These are phyloP conservation scores for Lagria hirta DNA, from an alignment of 2,888 invertebrate genomes.

Conservation along the genomic window DNA sequence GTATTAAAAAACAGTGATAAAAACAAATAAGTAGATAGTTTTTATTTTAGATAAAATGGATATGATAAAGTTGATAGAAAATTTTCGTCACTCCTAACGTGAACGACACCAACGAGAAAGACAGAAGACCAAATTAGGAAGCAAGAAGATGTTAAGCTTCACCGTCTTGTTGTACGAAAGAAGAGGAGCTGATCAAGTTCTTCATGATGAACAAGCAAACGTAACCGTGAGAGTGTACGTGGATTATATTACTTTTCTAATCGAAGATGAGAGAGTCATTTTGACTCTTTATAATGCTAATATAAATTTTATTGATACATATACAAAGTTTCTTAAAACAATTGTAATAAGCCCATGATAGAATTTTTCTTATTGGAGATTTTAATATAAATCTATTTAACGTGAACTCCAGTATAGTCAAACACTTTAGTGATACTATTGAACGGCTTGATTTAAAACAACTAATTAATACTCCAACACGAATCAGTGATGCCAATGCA, in stretches of 20 bases:
- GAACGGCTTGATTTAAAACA: too few relatives aligned
- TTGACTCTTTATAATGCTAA: constrained; percentile 13
- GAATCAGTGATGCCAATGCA: too few relatives aligned
- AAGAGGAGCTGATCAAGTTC: constrained; percentile 17
- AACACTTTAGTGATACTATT: too few relatives aligned
- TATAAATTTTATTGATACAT: too few relatives aligned
- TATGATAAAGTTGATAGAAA: constrained; percentile 9
- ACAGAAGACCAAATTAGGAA: constrained; percentile 14
- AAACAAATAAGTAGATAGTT: constrained; percentile 1
- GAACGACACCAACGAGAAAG: constrained; percentile 8
- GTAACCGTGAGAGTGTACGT: constrained; percentile 17
- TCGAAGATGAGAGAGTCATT: constrained; percentile 13
- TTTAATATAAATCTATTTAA: too few relatives aligned
- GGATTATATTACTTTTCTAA: constrained; percentile 12
- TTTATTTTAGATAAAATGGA: constrained; percentile 1
- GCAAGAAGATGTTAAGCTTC: constrained; percentile 12
- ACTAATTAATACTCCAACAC: too few relatives aligned
- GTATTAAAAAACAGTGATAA: constrained; percentile 1
- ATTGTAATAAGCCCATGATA: too few relatives aligned
- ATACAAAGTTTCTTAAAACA: too few relatives aligned
- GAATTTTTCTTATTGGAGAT: too few relatives aligned
- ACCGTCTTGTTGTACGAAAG: constrained; percentile 14
- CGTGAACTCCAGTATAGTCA: too few relatives aligned
- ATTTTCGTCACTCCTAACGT: constrained; percentile 13
- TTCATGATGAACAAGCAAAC: constrained; percentile 14